Evolutionary conservation across 1,140 invertebrate genomes (phyloP), one percentile per base, ranked within the genome.

Genomic region (Nylanderia fulva): DNA sequence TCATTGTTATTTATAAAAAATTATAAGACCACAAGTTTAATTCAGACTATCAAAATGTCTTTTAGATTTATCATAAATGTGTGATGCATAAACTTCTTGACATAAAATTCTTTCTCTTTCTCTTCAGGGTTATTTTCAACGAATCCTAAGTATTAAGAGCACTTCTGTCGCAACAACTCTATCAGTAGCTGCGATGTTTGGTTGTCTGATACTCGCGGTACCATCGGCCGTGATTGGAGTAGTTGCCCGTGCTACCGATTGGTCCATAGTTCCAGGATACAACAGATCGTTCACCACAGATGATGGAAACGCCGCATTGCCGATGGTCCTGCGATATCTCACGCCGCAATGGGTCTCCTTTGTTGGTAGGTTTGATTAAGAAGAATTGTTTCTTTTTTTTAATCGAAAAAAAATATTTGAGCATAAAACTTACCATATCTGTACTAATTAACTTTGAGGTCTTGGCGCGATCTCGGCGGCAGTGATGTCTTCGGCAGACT

Each of bases 401-500:
- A 9, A 39, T 15, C 11, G 6, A 54, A 56, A 0, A 11, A 21
- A 4, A 24, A 52, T 4, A 7, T 42, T 42, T 6, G 2, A 58
- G 48, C n/a, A n/a, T n/a, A 33, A n/a, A 3, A 42, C 6, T 69
- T 33, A 63, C 42, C 88, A 93, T 96, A 68, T 36, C 11, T 66
- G 2, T n/a, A 52, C 13, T 27, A 33, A 66, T 79, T 27, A 33
- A 29, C 58, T 8, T n/a, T 5, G 60, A 93, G 97, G 97, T n/a
- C 95, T 98, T 2, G 97, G 97, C 11, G 97, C 97, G 6, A 96
- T 98, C 33, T 97, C 97, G 1, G 97, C 97, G 4, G 97, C 97
- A n/a, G 96, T 97, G 1, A 97, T 98, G 97, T 97, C 97, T 5
- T 98, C 97, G 8, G 97, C 97, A 1, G 97, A 98, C 92, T 97